Percentiles rank a stretch among this genome's conserved stretches.
These are phyloP conservation scores for Cyrtorhinus lividipennis DNA, from an alignment of 1,140 invertebrate genomes.

Conservation along the genomic window DNA sequence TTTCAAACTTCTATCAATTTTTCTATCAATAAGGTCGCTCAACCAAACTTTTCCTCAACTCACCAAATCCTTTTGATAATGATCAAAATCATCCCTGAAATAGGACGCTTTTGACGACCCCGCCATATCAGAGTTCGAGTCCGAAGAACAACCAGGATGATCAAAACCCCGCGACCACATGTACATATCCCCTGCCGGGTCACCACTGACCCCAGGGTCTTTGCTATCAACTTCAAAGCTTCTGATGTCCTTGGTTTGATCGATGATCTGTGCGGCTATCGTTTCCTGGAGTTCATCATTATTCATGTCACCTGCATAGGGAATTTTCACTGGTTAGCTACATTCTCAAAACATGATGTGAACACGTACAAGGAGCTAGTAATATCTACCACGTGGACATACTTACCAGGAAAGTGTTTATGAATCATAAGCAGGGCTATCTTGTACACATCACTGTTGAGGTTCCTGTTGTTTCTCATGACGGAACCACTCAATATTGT, in stretches of 20 bases:
- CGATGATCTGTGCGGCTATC: constrained; percentile 19
- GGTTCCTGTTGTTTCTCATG: constrained; percentile 30
- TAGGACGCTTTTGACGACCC: background rate
- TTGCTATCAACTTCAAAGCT: background rate
- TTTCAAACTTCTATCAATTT: too few relatives aligned
- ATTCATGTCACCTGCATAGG: constrained; percentile 18
- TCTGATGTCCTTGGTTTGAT: constrained; percentile 15
- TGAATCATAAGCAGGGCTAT: constrained; percentile 31
- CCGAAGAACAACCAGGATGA: background rate
- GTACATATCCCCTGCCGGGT: background rate
- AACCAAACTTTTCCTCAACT: background rate
- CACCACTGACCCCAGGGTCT: background rate
- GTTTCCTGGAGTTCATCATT: constrained; percentile 14
- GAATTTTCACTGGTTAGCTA: background rate
- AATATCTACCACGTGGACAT: background rate
- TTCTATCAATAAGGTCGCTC: too few relatives aligned
- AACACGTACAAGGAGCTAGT: background rate
- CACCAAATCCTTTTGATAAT: background rate
- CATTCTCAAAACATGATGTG: background rate
- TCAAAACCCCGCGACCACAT: background rate
- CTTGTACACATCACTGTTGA: constrained; percentile 35
- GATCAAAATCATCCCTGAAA: background rate
- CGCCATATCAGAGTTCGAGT: background rate
- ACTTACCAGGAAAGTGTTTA: constrained; percentile 33
- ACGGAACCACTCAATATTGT: constrained; percentile 33